Conservation (phyloP, 2,888 invertebrate genomes). For the Adineta ricciae region DNA sequence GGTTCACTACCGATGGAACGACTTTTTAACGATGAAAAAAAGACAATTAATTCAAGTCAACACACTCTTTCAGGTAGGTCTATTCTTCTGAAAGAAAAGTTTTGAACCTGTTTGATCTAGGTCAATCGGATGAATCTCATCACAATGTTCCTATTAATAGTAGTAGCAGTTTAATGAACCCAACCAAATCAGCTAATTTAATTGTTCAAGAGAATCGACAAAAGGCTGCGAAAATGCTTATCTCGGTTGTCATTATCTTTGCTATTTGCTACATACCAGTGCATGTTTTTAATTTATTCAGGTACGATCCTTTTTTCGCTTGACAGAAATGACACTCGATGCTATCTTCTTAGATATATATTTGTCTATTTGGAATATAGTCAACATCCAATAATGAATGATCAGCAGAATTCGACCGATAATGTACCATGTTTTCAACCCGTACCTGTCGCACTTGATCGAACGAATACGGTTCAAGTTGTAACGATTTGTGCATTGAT, state of each 20-base stretch:
- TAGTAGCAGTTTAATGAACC: background rate
- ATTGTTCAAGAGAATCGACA: constrained; percentile 18
- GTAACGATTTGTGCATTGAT: constrained; percentile 23
- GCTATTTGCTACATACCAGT: constrained; percentile 31
- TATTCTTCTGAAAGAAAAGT: background rate
- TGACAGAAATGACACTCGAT: too few species aligned
- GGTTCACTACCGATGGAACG: background rate
- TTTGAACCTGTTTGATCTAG: too few species aligned
- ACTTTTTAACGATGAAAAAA: background rate
- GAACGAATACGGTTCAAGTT: background rate
- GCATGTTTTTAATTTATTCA: constrained; percentile 29
- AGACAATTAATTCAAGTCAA: background rate
- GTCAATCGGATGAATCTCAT: background rate
- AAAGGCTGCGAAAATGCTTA: constrained; percentile 34
- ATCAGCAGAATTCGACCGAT: background rate
- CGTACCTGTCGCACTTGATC: background rate
- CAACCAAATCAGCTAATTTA: background rate
- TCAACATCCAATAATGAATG: background rate
- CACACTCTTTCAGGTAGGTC: background rate
- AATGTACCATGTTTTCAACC: background rate
- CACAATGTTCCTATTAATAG: background rate
- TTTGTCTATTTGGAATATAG: constrained; percentile 4
- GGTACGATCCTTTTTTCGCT: background rate
- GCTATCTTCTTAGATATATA: background rate
- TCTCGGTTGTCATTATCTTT: constrained; percentile 28